Evolutionary conservation across 1,140 invertebrate genomes (phyloP), one percentile per base, ranked within the genome.

Genomic region (Panagrolaimus sp.): DNA sequence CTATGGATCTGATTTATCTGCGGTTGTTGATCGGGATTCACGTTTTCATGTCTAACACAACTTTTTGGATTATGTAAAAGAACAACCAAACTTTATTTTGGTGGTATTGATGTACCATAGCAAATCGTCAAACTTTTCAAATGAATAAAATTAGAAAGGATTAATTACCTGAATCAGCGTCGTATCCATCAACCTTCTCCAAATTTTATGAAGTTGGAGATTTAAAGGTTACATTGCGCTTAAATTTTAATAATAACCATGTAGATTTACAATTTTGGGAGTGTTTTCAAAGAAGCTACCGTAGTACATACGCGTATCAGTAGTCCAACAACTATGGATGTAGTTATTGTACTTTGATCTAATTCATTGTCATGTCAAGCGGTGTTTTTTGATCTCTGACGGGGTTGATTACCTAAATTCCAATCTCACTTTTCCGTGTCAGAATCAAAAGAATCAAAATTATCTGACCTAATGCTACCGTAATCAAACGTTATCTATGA

Each of bases 221-320:
- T 86, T 90, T 96, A 78, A 95, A 92, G 83, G 89, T 96, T 9
- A 96, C 94, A 4, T 88, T 89, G 72, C 95, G 98, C 88, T 96
- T 93, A 64, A 97, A 97, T 88, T 87, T 98, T 67, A 83, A 58
- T 28, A 58, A 58, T 58, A n/a, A 12, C 14, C 52, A 58, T 58
- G 32, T 38, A 38, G 7, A 7, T 38, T 38, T 38, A 7, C 2
- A 7, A 38, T 38, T 38, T 2, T 38, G 32, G 32, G 32, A 7
- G 7, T 38, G 32, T 4, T 38, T 4, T 4, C 32, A 38, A 7
- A 38, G 7, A 7, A 7, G 2, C 7, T 38, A 38, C 32, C 7
- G 32, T 38, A 38, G 32, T 38, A n/a, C n/a, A n/a, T n/a, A n/a
- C n/a, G n/a, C n/a, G n/a, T n/a, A n/a, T n/a, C n/a, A n/a, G n/a